These are phyloP conservation scores for Plemyria rubiginata DNA, from an alignment of 2,888 invertebrate species.

Conservation along the genomic window DNA sequence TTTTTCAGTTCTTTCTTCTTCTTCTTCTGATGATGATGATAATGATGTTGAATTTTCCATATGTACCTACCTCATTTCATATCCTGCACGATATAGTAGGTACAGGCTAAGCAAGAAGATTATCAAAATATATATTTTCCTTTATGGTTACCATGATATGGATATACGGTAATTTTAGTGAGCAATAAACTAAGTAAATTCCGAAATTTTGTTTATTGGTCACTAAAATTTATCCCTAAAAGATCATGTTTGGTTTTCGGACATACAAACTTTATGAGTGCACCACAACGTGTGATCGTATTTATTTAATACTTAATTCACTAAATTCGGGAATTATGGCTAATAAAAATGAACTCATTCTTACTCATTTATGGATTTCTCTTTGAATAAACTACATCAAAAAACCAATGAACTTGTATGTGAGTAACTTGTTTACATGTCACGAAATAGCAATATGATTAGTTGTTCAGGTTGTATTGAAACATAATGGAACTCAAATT, in stretches of 20 bases:
- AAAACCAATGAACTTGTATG: background rate
- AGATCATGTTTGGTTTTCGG: constrained; percentile 26
- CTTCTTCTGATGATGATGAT: no score
- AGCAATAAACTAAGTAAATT: no score
- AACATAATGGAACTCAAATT: background rate
- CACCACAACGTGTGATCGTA: constrained; percentile 26
- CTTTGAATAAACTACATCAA: background rate
- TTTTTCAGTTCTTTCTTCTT: no score
- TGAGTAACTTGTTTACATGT: background rate
- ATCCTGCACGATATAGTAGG: no score
- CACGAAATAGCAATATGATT: background rate
- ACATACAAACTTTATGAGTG: constrained; percentile 25
- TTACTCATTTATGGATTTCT: constrained; percentile 25
- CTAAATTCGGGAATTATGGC: constrained; percentile 29
- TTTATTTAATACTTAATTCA: constrained; percentile 30
- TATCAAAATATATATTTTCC: constrained; percentile 8
- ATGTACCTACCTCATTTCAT: no score
- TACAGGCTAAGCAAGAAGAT: no score
- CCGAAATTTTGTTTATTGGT: constrained; percentile 25
- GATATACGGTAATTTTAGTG: no score
- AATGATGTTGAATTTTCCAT: no score
- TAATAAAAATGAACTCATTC: constrained; percentile 41
- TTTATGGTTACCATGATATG: constrained; percentile 4
- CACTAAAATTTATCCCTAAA: constrained; percentile 23
- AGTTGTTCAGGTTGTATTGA: background rate